A percentile compares a stretch with the other conserved stretches of the same genome.
phyloP scores from a whole-genome alignment of 2,797 vertebrate genomes.

The Loriculus beryllinus region DNA sequence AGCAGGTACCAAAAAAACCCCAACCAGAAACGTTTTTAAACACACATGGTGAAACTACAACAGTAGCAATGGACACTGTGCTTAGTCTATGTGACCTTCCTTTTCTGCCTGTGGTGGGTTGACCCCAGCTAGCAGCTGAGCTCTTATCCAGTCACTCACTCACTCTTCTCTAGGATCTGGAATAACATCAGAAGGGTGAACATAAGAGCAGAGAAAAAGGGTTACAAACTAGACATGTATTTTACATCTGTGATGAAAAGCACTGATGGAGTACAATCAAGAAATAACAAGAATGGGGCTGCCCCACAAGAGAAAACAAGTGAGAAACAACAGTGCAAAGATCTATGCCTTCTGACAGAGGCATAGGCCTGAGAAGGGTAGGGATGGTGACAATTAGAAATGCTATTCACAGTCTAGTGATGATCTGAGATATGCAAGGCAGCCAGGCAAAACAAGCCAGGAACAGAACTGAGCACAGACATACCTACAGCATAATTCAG shows the following conservation, averaged over 20 bases:
- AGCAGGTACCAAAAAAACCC: not conserved
- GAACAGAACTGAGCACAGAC: not conserved
- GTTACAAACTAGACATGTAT: not conserved
- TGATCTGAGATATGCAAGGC: not conserved
- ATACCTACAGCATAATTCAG: not conserved
- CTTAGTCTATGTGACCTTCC: not conserved
- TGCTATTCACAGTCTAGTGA: not conserved
- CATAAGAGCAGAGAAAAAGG: not conserved
- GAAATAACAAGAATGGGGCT: not conserved
- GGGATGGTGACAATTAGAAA: not conserved
- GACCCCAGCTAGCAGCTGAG: not conserved
- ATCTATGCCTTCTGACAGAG: not conserved
- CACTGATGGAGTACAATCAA: not conserved
- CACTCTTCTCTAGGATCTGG: not conserved
- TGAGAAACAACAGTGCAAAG: not conserved
- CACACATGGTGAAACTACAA: not conserved
- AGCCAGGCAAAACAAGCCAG: not conserved
- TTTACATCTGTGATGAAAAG: not conserved
- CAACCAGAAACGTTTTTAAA: not conserved
- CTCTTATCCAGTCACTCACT: not conserved
- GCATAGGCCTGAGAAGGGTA: not conserved
- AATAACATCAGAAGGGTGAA: not conserved
- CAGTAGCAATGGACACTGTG: not conserved
- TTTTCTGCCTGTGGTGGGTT: not conserved
- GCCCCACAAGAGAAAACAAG: not conserved